Conservation (phyloP, 2,113 vertebrate genomes). For the Syrrhaptes paradoxus region DNA sequence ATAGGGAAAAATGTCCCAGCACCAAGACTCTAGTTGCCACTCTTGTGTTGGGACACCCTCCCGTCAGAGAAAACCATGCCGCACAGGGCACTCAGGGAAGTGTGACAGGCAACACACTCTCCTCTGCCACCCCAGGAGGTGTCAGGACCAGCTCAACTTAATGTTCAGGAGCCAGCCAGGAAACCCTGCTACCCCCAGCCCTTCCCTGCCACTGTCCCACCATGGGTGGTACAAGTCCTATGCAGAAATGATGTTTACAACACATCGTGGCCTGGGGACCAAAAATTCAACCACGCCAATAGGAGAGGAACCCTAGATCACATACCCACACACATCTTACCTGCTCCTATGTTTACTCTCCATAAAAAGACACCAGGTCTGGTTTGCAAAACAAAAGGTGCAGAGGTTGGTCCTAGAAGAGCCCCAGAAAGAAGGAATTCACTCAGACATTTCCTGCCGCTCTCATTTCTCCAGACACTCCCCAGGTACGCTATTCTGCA, state of each 20-base stretch:
- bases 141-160: background rate
- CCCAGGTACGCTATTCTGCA: background rate
- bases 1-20: background rate
- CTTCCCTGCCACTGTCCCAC: background rate
- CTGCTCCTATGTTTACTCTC: background rate
- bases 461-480: background rate
- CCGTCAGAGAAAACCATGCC: accelerated
- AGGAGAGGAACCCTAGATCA: background rate
- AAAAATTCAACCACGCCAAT: background rate
- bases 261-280: background rate
- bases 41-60: accelerated
- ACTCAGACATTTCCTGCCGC: background rate
- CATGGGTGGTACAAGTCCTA: accelerated
- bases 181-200: background rate
- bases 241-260: background rate
- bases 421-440: background rate
- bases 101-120: accelerated
- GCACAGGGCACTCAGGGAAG: background rate
- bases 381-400: background rate
- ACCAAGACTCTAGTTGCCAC: background rate
- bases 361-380: background rate
- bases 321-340: background rate
- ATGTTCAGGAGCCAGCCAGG: accelerated
- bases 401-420: background rate
- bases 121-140: background rate